These are phyloP conservation scores for Lagopus leucura DNA, from an alignment of 2,113 vertebrate species.

Conservation along the genomic window DNA sequence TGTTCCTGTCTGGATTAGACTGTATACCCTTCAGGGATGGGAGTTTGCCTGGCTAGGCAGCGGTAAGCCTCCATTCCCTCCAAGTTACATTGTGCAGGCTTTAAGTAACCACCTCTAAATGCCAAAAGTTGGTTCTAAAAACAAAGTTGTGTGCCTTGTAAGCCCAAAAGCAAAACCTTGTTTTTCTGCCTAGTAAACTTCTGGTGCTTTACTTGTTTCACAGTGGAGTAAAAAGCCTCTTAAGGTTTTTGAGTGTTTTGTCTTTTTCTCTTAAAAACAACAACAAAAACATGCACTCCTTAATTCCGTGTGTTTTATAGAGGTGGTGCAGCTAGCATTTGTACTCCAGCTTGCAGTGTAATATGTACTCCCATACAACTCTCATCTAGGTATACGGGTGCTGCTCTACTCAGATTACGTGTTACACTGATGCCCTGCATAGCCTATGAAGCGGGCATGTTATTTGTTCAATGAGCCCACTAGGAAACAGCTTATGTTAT, in stretches of 20 bases:
- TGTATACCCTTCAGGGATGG: slow-evolving; percentile 35
- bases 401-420: background rate
- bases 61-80: slow-evolving; percentile 34
- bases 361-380: background rate
- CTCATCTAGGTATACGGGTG: background rate
- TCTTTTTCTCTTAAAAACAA: background rate
- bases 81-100: background rate
- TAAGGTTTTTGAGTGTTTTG: background rate
- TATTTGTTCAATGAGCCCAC: background rate
- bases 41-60: slow-evolving; percentile 9
- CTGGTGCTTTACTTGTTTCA: fast-evolving
- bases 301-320: background rate
- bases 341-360: background rate
- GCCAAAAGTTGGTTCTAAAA: slow-evolving; percentile 10
- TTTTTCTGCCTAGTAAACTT: background rate
- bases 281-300: background rate
- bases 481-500: background rate
- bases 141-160: background rate
- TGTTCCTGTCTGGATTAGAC: slow-evolving; percentile 41
- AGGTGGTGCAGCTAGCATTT: fast-evolving
- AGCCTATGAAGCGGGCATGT: background rate
- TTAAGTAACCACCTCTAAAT: slow-evolving; percentile 20
- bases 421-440: background rate
- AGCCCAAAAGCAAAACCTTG: background rate
- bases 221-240: background rate